Base-by-base conservation (phyloP, 2,888 invertebrate genomes). In the Andrena trimmerana region DNA sequence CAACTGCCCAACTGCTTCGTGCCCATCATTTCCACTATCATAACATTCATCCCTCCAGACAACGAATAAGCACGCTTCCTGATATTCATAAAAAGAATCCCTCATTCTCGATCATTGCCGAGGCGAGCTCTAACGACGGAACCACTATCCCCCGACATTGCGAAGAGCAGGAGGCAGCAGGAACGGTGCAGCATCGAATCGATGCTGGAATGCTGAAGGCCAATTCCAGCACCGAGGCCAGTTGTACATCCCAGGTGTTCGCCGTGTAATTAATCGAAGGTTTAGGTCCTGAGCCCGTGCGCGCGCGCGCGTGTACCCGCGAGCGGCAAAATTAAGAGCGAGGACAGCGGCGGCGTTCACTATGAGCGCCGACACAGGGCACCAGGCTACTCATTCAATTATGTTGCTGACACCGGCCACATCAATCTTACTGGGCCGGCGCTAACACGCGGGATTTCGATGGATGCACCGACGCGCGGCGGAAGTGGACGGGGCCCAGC, bases 321-420 rank as follows among this genome's bases (percentile, higher is more conserved):
- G 87, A 89, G 90, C 90, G 88, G 89, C 89, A 84, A 85, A 89
- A 90, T 87, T 89, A 90, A 88, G 89, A 90, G 90, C 89, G 90
- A 89, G 89, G 88, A 88, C 87, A 87, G 86, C 81, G 78, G 84
- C 85, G 85, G 83, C 72, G 85, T 87, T 85, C 74, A 69, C 86
- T 84, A 81, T 76, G 85, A 85, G 81, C 79, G 87, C 85, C 88
- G 89, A 86, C 88, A 85, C 86, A 87, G 87, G 42, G 89, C 86
- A 90, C 75, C 74, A 84, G 86, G 88, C 89, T 88, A 91, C 91
- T 92, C 93, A 93, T 93, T 93, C 93, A 93, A 93, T 93, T 93
- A 93, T 92, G 91, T 91, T 89, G 90, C 93, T 92, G 93, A 93
- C 93, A 92, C 90, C 90, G 83, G 85, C 86, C 90, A 86, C 92